Conservation (phyloP, 2,113 vertebrate genomes). For the Lophochroa leadbeateri region DNA sequence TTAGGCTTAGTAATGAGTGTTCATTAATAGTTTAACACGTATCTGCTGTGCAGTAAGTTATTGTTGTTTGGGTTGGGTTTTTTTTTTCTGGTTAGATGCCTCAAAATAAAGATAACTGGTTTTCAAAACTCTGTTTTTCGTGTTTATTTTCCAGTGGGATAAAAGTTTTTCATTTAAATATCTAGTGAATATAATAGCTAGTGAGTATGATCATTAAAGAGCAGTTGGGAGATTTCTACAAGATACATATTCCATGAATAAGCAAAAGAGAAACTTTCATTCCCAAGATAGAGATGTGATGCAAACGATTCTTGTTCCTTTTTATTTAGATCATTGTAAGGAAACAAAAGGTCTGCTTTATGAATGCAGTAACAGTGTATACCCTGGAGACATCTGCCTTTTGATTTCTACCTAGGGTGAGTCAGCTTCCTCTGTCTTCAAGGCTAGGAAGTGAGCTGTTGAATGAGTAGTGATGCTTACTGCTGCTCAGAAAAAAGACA, state of each 20-base stretch:
- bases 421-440: conserved; percentile 27
- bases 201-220: not conserved
- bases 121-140: not conserved
- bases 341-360: not conserved
- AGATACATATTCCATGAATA: not conserved
- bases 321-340: not conserved
- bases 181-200: not conserved
- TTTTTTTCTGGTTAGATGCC: not conserved
- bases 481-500: not conserved
- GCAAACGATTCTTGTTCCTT: not conserved
- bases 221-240: not conserved
- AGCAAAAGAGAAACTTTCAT: not conserved
- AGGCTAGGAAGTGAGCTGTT: not conserved
- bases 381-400: conserved; percentile 30
- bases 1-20: not conserved
- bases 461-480: not conserved
- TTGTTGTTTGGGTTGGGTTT: accelerated
- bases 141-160: not conserved
- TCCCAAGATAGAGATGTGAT: not conserved
- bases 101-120: not conserved
- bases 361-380: not conserved
- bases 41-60: not conserved
- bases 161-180: not conserved
- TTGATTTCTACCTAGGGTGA: conserved; percentile 24
- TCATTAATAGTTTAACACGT: not conserved